These are phyloP conservation scores for Trileptium ribeirensis DNA, from an alignment of 2,888 invertebrate species.

Conservation along the genomic window DNA sequence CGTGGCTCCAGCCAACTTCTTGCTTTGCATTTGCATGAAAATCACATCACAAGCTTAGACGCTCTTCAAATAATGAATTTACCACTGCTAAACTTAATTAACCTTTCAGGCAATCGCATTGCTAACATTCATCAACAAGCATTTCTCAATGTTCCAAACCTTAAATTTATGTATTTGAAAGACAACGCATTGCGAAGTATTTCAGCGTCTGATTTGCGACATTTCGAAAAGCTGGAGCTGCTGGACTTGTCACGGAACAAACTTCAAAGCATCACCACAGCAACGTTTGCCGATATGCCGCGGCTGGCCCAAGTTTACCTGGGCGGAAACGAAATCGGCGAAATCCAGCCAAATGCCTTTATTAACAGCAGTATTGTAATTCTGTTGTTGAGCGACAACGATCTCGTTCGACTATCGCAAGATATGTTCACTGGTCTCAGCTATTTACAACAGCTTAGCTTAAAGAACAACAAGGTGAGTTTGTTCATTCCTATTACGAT, in stretches of 20 bases:
- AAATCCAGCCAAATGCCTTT: constrained; percentile 43
- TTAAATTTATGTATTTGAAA: constrained; percentile 47
- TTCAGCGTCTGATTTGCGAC: constrained; percentile 25
- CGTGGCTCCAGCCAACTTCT: constrained; percentile 48
- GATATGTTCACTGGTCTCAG: constrained; percentile 41
- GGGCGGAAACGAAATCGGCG: constrained; percentile 40
- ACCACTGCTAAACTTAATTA: constrained; percentile 46
- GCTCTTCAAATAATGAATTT: constrained; percentile 48
- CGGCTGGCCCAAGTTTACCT: constrained; percentile 46
- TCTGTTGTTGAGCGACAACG: constrained; percentile 41
- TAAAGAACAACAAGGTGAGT: constrained; percentile 46
- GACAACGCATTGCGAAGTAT: constrained; percentile 42
- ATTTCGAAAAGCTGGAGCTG: constrained; percentile 47
- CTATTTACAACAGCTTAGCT: constrained; percentile 46
- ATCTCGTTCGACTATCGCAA: constrained; percentile 38
- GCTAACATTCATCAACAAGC: constrained; percentile 33
- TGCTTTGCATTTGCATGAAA: constrained; percentile 47
- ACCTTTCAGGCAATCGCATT: constrained; percentile 46
- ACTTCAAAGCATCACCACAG: constrained; percentile 34
- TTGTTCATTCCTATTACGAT: no score
- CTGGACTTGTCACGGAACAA: constrained; percentile 42
- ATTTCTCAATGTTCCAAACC: constrained; percentile 48
- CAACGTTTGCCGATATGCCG: constrained; percentile 40
- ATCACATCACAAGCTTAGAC: constrained; percentile 42
- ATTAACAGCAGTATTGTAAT: constrained; percentile 43